A percentile compares a stretch with the other conserved stretches of the same genome.
These are phyloP conservation scores for Coleophora deauratella DNA, from an alignment of 2,888 invertebrate species.

Conservation along the genomic window DNA sequence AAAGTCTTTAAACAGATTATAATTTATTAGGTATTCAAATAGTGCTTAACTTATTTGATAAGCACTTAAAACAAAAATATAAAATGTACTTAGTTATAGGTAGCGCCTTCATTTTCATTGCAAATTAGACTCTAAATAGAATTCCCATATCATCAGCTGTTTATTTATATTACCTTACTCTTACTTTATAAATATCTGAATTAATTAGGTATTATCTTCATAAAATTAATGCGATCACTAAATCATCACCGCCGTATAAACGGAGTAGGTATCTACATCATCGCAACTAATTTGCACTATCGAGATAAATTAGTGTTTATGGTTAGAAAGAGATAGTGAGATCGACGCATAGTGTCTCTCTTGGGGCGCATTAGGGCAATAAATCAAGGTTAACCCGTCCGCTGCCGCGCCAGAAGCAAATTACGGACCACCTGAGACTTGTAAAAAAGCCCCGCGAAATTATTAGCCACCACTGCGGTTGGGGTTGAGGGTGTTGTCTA, in stretches of 20 bases:
- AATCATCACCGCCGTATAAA: neutral
- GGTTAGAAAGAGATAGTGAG: constrained; percentile 22
- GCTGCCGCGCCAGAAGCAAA: constrained; percentile 45
- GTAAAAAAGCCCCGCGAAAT: constrained; percentile 58
- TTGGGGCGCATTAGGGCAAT: constrained; percentile 52
- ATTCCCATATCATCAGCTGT: too few species aligned
- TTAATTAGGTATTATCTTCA: too few species aligned
- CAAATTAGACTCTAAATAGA: too few species aligned
- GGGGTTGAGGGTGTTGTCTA: constrained; percentile 47
- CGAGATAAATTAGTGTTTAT: constrained; percentile 53
- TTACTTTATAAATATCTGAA: too few species aligned
- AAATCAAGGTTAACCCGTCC: constrained; percentile 69
- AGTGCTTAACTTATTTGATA: too few species aligned
- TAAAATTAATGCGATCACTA: neutral
- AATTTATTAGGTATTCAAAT: too few species aligned
- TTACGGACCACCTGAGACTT: constrained; percentile 71
- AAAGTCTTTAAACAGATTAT: too few species aligned
- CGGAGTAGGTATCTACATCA: constrained; percentile 24
- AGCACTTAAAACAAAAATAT: too few species aligned
- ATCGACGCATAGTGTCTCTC: constrained; percentile 50
- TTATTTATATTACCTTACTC: too few species aligned
- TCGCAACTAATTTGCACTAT: constrained; percentile 31
- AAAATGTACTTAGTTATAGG: too few species aligned
- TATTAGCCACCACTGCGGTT: constrained; percentile 47
- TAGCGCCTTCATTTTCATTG: too few species aligned